phyloP scores from a whole-genome alignment of 2,113 vertebrate species.

The Platichthys stellatus region DNA sequence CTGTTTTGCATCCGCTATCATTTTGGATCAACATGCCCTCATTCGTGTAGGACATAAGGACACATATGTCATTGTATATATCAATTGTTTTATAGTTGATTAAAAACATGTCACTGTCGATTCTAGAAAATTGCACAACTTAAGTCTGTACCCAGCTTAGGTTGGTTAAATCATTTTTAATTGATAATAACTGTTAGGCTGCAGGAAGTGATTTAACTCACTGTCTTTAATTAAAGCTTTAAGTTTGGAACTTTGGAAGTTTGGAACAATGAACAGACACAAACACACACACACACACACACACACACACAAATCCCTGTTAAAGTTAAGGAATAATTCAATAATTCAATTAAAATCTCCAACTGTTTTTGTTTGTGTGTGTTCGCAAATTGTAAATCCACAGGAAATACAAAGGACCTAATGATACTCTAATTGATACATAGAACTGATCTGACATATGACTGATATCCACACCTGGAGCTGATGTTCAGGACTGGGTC shows the following conservation, averaged over 20 bases:
- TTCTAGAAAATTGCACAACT: too few relatives aligned
- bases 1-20: slow-evolving; percentile 63
- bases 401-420: not conserved
- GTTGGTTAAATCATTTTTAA: not conserved
- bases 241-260: too few relatives aligned
- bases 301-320: not conserved
- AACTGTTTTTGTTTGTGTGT: too few relatives aligned
- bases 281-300: too few relatives aligned
- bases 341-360: too few relatives aligned
- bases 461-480: not conserved
- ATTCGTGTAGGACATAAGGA: slow-evolving; percentile 37
- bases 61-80: slow-evolving; percentile 6
- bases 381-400: too few relatives aligned
- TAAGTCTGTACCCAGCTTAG: too few relatives aligned
- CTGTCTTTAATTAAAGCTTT: slow-evolving; percentile 69
- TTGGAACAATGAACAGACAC: not conserved
- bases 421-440: not conserved
- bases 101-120: too few relatives aligned
- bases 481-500: not conserved
- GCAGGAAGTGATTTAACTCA: slow-evolving; percentile 59
- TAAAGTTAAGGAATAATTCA: too few relatives aligned
- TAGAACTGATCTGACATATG: not conserved
- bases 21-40: slow-evolving; percentile 51
- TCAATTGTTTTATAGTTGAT: not conserved
- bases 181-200: not conserved